These are phyloP conservation scores for Triops longicaudatus DNA, from an alignment of 1,140 invertebrate species.

Conservation along the genomic window DNA sequence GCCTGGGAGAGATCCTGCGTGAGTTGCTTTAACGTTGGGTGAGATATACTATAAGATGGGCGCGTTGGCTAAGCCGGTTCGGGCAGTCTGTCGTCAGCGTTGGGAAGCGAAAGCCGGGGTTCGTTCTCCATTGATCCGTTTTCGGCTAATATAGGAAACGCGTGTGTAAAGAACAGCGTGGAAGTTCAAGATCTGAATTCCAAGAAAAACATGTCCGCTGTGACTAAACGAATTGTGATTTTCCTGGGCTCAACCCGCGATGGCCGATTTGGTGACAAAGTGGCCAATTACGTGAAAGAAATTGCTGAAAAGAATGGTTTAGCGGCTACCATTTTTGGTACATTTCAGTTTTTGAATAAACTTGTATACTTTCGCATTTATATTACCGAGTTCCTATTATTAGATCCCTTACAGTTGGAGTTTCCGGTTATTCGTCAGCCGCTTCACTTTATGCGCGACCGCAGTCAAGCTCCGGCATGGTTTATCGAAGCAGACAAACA, in stretches of 20 bases:
- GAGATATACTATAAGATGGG: background rate
- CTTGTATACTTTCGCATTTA: too few relatives aligned
- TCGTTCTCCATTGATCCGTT: background rate
- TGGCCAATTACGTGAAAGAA: slow-evolving; percentile 35
- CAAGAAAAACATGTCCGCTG: background rate
- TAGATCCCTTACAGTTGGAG: slow-evolving; percentile 39
- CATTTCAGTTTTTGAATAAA: slow-evolving; percentile 14
- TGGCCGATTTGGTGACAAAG: slow-evolving; percentile 31
- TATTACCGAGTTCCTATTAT: slow-evolving; percentile 26
- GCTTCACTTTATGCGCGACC: slow-evolving; percentile 39
- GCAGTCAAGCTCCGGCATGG: slow-evolving; percentile 37
- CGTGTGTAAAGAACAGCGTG: background rate
- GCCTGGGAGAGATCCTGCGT: background rate
- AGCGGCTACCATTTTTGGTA: slow-evolving; percentile 32
- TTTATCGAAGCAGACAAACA: slow-evolving; percentile 37
- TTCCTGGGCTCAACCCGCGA: slow-evolving; percentile 33
- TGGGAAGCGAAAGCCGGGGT: background rate
- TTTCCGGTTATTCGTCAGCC: slow-evolving; percentile 39
- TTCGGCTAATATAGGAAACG: background rate
- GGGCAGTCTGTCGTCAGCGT: background rate
- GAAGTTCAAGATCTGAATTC: background rate
- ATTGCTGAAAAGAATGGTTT: slow-evolving; percentile 33
- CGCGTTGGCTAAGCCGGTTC: background rate
- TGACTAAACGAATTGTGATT: slow-evolving; percentile 22
- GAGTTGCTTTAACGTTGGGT: background rate